Evolutionary conservation across 2,797 vertebrate genomes (phyloP), one percentile per base, ranked within the genome.

Genomic region (Gymnopithys bicolor): DNA sequence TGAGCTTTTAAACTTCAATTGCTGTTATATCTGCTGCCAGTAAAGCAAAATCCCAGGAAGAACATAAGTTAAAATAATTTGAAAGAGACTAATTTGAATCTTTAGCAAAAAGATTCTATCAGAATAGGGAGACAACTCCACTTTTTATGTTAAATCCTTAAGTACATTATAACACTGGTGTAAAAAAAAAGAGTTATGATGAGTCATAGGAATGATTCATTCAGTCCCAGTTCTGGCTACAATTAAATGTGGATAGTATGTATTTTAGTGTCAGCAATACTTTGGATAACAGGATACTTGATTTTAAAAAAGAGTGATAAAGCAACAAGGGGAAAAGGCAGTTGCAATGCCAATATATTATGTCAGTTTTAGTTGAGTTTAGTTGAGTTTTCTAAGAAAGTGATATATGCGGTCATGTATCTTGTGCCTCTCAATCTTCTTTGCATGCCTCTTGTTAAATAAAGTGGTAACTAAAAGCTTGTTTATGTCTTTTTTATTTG

Each of bases 161-260:
- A 33, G 52, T 74, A 77, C 32, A 27, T 74, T 90, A 64, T 86
- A 89, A 82, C 17, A 84, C 21, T 52, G 30, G 53, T 88, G 67
- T 91, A 48, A 60, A 95, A 93, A 95, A 94, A 89, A 94, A 51
- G 37, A 77, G 41, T 90, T 94, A 56, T 95, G 91, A 89, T 97
- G 95, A 97, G 62, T 97, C 96, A 97, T 59, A 76, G 28, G 80
- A 92, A 68, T 96, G 95, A 97, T 77, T 97, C 95, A 97, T 95
- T 83, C 88, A 68, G 55, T 80, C 49, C 71, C 39, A 90, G 68
- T 79, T 95, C 78, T 93, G 80, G 78, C 60, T 93, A 92, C 63
- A 83, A 70, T 71, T 91, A 96, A 94, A 93, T 76, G 66, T 68
- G 60, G 78, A 90, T 93, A 91, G 39, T 35, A 66, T 84, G 91